phyloP scores from a whole-genome alignment of 2,797 vertebrate species.

The Melanitta fusca region DNA sequence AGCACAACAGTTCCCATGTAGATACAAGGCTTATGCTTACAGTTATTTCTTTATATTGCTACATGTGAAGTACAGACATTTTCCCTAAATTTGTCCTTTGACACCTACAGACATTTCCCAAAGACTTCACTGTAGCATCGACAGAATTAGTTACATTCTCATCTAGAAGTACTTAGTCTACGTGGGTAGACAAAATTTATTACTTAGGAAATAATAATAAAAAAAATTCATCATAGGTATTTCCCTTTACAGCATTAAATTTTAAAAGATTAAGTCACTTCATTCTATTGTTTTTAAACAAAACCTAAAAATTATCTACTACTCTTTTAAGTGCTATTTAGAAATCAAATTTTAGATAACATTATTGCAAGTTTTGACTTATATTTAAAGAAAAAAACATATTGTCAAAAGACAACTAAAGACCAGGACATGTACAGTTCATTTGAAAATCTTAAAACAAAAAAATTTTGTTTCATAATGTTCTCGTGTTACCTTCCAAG shows the following conservation, averaged over 20 bases:
- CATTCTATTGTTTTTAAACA: neutral
- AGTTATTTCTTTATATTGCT: neutral
- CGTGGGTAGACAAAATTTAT: neutral
- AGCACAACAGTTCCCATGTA: neutral
- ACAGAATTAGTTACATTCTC: neutral
- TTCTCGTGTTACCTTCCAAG: neutral
- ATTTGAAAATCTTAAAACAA: neutral
- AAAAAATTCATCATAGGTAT: fast-evolving
- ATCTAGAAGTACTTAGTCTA: neutral
- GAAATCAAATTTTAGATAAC: neutral
- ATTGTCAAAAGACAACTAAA: neutral
- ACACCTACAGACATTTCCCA: neutral
- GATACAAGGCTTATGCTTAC: neutral
- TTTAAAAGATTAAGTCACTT: neutral
- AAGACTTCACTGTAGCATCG: neutral
- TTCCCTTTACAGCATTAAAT: neutral
- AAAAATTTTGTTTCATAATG: neutral
- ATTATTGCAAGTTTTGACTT: neutral
- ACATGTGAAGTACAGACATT: neutral
- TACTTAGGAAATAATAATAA: neutral
- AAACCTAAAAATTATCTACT: neutral
- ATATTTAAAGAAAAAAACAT: neutral
- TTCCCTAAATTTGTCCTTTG: neutral
- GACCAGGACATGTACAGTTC: neutral
- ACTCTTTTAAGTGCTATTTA: neutral